Evolutionary conservation across 1,140 invertebrate species (phyloP), one percentile per base, ranked within the genome.

Genomic region (Cydia strobilella): DNA sequence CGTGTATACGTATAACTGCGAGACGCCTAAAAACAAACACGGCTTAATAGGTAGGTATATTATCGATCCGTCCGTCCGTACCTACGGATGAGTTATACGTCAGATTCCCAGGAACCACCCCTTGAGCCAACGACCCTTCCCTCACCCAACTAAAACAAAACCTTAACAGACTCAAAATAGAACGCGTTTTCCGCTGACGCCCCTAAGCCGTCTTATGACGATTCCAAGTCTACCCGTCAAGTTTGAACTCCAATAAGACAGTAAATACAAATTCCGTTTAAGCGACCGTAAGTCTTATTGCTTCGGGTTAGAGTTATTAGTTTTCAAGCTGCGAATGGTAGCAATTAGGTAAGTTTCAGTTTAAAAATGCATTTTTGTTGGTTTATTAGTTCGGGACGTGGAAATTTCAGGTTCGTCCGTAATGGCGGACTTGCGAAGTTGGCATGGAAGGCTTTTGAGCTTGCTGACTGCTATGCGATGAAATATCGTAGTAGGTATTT

Each of bases 61-160:
- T 90, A 91, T 91, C 87, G 90, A 91, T 90, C 86, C 82, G 79
- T 76, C 75, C 51, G 77, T 81, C 80, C 78, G 84, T 90, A 90
- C 88, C 86, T 90, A 91, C 88, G 79, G 84, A 88, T 86, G 85
- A 87, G 80, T 80, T 88, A 84, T 89, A 90, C 86, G 86, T 87
- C 88, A 87, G 80, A 80, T 82, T 59, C 42, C 12, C 12, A 45
- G 66, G 81, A 82, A 84, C 85, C 82, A 85, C 88, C 79, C 81
- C 76, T 73, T 76, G 78, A 86, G 83, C 77, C 85, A 86, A 86
- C 86, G 86, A 87, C 86, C 88, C 82, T 81, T 69, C 73, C 15
- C 20, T 7, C 72, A 42, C 39, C 12, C 81, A 73, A 45, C 35
- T 77, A 42, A 84, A 83, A 80, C 42, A 54, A 74, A 74, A 75